Base-by-base conservation (phyloP, 2,888 invertebrate species). In the Ochropleura plecta region DNA sequence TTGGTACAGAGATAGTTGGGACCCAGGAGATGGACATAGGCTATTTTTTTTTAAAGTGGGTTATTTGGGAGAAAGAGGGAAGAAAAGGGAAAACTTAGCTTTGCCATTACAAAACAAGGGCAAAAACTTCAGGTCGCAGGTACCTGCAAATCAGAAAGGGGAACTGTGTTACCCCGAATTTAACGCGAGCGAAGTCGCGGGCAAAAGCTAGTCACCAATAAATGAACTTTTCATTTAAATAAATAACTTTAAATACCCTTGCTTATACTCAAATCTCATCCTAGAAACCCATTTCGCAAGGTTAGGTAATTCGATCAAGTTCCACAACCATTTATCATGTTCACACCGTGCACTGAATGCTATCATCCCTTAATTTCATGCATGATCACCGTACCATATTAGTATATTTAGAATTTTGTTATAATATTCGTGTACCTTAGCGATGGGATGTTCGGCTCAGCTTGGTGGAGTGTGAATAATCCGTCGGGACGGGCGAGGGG, bases 341-440 rank as follows among this genome's bases (percentile, higher is more conserved):
- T 87, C 79, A 78, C 78, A 84, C 83, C 84, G 81, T 83, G 67
- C 75, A 78, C 70, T 70, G 74, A 85, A 89, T 84, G 81, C 81
- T 88, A 88, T 89, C 90, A 88, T 89, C 88, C 90, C 86, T 88
- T 89, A 91, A 95, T 95, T 92, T 93, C 92, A 93, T 90, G 93
- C 92, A 88, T 92, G 93, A 92, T 90, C 90, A 90, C 85, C 87
- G 88, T 78, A 88, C 86, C 90, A 89, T 93, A 93, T 94, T 92
- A 90, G 92, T 93, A 93, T 94, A 94, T 95, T 94, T 94, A 93
- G 93, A 93, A 91, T 90, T 91, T 92, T 86, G 91, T 91, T 90
- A 92, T 90, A 92, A 91, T 92, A 90, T 92, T 91, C 90, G 89
- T 90, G 78, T 81, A 88, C 84, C 82, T 87, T 81, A 83, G 79